These are phyloP conservation scores for Argyresthia albistria DNA, from an alignment of 2,888 invertebrate species.

Conservation along the genomic window DNA sequence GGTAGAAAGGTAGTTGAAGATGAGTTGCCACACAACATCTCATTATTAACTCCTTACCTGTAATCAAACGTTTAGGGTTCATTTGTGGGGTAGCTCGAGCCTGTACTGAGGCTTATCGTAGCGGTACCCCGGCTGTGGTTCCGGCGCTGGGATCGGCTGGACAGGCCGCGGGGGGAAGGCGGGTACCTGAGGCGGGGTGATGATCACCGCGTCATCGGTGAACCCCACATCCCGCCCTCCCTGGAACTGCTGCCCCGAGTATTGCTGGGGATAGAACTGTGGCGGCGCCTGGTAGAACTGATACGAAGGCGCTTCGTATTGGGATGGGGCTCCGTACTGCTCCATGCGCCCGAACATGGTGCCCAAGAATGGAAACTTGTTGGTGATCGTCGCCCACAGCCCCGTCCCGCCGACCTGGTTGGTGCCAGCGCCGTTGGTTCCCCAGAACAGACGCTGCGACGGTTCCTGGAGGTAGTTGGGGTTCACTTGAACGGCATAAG, in stretches of 20 bases:
- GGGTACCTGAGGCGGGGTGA: slow-evolving; percentile 56
- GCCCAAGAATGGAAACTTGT: slow-evolving; percentile 56
- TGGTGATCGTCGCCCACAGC: slow-evolving; percentile 50
- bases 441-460: slow-evolving; percentile 50
- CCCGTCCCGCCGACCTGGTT: slow-evolving; percentile 63
- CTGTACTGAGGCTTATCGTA: slow-evolving; percentile 57
- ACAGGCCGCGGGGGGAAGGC: slow-evolving; percentile 18
- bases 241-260: slow-evolving; percentile 12
- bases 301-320: slow-evolving; percentile 20
- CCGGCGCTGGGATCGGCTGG: slow-evolving; percentile 22
- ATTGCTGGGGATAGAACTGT: slow-evolving; percentile 16
- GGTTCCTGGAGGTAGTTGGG: slow-evolving; percentile 38
- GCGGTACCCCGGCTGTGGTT: slow-evolving; percentile 35
- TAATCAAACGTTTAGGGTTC: slow-evolving; percentile 12
- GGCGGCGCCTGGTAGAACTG: slow-evolving; percentile 21
- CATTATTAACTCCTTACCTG: too few species aligned
- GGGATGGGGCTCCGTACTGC: slow-evolving; percentile 17
- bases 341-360: slow-evolving; percentile 60
- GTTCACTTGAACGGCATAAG: slow-evolving; percentile 33
- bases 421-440: slow-evolving; percentile 32
- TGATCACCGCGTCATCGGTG: slow-evolving; percentile 59
- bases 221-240: slow-evolving; percentile 47
- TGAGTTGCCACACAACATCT: too few species aligned
- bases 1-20: too few species aligned
- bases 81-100: slow-evolving; percentile 52